These are phyloP conservation scores for Pantherophis vulpinus DNA, from an alignment of 2,797 vertebrate species.

Conservation along the genomic window DNA sequence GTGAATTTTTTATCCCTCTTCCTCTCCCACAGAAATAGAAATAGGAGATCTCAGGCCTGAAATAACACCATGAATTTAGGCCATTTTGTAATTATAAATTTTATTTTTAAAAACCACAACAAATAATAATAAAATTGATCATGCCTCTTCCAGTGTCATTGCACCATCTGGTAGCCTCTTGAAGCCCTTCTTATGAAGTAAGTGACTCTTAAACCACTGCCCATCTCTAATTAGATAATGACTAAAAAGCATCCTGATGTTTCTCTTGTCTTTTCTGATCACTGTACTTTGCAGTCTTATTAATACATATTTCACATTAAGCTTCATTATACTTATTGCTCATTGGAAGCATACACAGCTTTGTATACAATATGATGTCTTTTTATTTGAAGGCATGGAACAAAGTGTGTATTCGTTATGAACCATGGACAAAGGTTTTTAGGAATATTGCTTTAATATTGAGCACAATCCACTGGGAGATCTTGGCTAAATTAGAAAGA, in stretches of 20 bases:
- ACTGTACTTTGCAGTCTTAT: background rate
- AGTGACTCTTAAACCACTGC: background rate
- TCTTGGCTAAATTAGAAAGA: background rate
- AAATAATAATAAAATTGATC: background rate
- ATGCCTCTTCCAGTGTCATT: background rate
- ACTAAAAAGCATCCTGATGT: background rate
- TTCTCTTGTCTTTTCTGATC: slow-evolving; percentile 22
- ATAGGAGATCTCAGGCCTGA: background rate
- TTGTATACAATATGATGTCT: background rate
- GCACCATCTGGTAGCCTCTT: background rate
- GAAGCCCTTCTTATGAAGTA: background rate
- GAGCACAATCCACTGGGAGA: background rate
- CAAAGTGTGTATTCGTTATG: background rate
- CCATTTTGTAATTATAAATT: background rate
- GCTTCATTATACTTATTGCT: background rate
- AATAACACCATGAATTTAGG: background rate
- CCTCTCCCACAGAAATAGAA: background rate
- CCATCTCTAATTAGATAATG: slow-evolving; percentile 32
- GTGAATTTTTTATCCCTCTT: background rate
- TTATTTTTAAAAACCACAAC: background rate
- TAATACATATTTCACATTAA: background rate
- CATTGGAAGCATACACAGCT: background rate
- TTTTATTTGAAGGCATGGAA: background rate
- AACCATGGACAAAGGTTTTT: background rate
- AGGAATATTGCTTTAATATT: background rate